These are phyloP conservation scores for Zootoca vivipara DNA, from an alignment of 2,113 vertebrate genomes.

Conservation along the genomic window DNA sequence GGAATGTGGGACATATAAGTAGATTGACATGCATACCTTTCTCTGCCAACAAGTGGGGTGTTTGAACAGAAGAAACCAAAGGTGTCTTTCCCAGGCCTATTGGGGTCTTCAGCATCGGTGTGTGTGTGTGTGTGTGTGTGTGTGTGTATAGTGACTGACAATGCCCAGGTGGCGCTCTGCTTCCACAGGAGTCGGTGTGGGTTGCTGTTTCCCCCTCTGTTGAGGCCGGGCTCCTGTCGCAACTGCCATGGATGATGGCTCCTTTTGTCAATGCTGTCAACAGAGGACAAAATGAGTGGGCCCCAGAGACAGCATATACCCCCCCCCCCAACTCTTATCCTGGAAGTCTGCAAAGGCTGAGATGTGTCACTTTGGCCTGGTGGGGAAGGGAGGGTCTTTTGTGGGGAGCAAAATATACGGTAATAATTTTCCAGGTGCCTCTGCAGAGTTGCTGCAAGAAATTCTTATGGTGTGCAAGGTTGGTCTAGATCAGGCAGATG, in stretches of 20 bases:
- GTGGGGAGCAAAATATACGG: neutral
- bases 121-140: too few relatives aligned
- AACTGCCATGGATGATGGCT: neutral
- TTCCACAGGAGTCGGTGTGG: neutral
- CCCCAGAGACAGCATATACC: neutral
- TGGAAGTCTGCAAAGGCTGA: neutral
- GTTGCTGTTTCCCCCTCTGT: neutral
- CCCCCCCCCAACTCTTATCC: neutral
- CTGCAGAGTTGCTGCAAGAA: neutral
- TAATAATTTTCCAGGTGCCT: too few relatives aligned
- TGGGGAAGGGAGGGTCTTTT: neutral
- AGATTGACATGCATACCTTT: too few relatives aligned
- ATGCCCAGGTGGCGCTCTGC: neutral
- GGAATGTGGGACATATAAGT: neutral
- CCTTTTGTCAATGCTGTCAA: neutral
- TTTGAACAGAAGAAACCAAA: neutral
- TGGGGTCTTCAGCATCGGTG: neutral
- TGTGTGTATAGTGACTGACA: neutral
- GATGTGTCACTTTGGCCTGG: neutral
- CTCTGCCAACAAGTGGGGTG: neutral
- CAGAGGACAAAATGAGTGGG: neutral
- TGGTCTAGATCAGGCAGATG: too few relatives aligned
- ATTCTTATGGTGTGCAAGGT: neutral
- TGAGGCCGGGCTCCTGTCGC: neutral
- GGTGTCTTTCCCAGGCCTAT: neutral